A percentile compares a stretch with the other conserved stretches of the same genome.
phyloP scores from a whole-genome alignment of 2,888 invertebrate species.

The Onchidella celtica region DNA sequence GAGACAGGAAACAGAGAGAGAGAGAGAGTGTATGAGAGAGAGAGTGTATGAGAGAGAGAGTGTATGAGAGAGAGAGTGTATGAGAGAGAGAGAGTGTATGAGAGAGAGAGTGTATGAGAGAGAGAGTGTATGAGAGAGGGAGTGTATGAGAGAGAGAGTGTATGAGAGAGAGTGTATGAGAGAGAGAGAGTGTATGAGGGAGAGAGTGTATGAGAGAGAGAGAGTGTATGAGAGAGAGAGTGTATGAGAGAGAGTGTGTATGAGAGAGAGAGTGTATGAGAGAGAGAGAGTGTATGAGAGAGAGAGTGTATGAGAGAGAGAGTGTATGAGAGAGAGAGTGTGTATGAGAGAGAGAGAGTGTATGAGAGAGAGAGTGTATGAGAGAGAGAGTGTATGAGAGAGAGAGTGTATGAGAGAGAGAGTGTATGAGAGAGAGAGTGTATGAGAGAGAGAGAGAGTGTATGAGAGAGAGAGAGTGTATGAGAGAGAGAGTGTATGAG shows the following conservation, averaged over 20 bases:
- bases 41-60: neutral
- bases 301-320: neutral
- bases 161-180: neutral
- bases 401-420: neutral
- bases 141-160: neutral
- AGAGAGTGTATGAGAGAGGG: neutral
- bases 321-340: neutral
- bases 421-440: neutral
- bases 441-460: neutral
- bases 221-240: neutral
- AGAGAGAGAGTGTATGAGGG: neutral
- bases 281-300: neutral
- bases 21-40: neutral
- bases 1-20: neutral
- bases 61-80: neutral
- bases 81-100: neutral
- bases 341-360: neutral
- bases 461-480: neutral
- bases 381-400: neutral
- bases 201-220: neutral
- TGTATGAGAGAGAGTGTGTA: neutral
- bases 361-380: constrained; percentile 1
- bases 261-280: neutral
- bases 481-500: neutral
- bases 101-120: neutral